Evolutionary conservation across 2,113 vertebrate species (phyloP).

Genomic region (human): DNA sequence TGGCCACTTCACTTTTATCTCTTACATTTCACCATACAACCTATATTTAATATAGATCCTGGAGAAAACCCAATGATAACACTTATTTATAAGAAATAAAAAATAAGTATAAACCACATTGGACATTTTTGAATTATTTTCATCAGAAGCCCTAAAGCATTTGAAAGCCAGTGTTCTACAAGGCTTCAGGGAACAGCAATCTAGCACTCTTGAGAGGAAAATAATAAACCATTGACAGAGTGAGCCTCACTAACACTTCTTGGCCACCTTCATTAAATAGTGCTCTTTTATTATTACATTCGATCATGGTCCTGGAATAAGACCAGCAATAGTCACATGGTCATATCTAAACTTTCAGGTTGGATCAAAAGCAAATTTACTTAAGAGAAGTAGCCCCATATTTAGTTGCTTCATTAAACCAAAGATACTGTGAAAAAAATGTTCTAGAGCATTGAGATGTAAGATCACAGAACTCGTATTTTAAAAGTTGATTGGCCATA

Average conservation of each 20-base stretch:
- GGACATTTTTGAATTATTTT: not conserved
- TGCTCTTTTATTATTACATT: not conserved
- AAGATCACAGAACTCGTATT: not conserved
- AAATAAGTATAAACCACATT: not conserved
- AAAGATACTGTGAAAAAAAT: not conserved
- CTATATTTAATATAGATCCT: not conserved
- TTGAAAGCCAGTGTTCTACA: not conserved
- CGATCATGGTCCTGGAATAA: not conserved
- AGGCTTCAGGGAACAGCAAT: not conserved
- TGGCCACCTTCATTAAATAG: rapidly evolving
- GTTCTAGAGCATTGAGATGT: not conserved
- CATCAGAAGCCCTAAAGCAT: not conserved
- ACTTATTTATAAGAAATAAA: not conserved
- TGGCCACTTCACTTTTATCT: not conserved
- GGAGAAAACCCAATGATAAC: not conserved
- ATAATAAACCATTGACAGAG: not conserved
- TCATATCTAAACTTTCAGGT: not conserved
- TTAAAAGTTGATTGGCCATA: not conserved
- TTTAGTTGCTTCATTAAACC: not conserved
- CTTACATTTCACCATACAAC: not conserved
- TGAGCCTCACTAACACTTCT: no score
- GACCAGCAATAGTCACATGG: not conserved
- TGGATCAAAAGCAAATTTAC: not conserved
- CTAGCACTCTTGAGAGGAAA: not conserved
- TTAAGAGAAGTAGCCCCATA: not conserved